Evolutionary conservation across 2,113 vertebrate species (phyloP).

Genomic region (Chlorocebus sabaeus): DNA sequence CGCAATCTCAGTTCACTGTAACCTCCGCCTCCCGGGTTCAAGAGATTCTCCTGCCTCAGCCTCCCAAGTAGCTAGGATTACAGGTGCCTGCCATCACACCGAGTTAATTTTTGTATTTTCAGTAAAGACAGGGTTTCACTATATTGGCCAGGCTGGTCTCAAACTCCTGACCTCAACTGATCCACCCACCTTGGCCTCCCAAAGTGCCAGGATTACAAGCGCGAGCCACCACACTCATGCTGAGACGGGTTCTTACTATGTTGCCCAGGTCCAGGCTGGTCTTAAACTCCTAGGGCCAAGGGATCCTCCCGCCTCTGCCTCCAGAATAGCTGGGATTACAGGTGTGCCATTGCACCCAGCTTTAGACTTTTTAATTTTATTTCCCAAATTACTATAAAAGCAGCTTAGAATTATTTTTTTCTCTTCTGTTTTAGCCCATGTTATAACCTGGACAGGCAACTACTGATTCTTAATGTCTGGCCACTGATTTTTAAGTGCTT

Average conservation of each 20-base stretch:
- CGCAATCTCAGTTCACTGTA: no score
- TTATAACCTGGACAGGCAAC: neutral
- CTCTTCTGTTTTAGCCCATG: neutral
- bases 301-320: neutral
- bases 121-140: no score
- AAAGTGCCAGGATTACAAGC: no score
- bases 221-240: no score
- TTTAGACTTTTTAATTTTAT: conserved; percentile 16
- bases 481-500: neutral
- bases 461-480: conserved; percentile 40
- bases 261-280: neutral
- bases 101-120: no score
- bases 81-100: no score
- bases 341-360: neutral
- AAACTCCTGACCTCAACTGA: no score
- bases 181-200: no score
- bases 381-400: conserved; percentile 61
- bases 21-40: no score
- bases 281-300: neutral
- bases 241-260: neutral
- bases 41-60: no score
- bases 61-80: no score
- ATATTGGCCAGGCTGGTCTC: no score
- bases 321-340: neutral
- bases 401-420: conserved; percentile 11